phyloP scores from a whole-genome alignment of 2,797 vertebrate genomes.

The Crocidura indochinensis region DNA sequence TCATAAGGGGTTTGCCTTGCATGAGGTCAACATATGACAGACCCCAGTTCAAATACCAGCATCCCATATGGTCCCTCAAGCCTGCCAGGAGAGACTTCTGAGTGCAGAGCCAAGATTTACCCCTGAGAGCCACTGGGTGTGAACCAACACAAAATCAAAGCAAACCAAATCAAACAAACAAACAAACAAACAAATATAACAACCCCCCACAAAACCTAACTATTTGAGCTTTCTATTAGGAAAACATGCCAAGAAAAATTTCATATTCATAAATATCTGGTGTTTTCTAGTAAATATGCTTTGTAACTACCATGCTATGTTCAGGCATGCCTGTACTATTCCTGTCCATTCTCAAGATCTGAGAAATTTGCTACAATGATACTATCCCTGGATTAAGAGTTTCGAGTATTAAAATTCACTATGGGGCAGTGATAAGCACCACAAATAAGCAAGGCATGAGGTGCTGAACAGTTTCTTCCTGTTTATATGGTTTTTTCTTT shows the following conservation, averaged over 20 bases:
- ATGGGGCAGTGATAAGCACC: not conserved
- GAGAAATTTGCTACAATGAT: constrained; percentile 12
- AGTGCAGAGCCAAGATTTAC: too few relatives aligned
- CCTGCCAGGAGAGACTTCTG: too few relatives aligned
- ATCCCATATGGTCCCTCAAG: too few relatives aligned
- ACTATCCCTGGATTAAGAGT: not conserved
- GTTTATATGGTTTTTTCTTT: not conserved
- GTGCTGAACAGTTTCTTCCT: constrained; percentile 21
- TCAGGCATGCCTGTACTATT: constrained; percentile 35
- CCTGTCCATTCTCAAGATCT: not conserved
- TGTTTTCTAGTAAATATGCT: constrained; percentile 45
- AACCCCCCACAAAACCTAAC: not conserved
- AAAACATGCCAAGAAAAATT: constrained; percentile 66
- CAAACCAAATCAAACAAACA: too few relatives aligned
- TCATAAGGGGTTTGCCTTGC: too few relatives aligned
- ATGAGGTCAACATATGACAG: too few relatives aligned
- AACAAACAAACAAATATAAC: too few relatives aligned
- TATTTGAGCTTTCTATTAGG: constrained; percentile 49
- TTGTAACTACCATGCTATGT: constrained; percentile 16
- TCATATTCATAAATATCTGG: constrained; percentile 29
- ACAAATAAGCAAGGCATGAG: constrained; percentile 15
- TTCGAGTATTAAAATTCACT: constrained; percentile 41
- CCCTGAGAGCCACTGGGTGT: too few relatives aligned
- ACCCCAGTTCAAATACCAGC: too few relatives aligned
- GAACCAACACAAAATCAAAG: too few relatives aligned